Percentiles rank a stretch among this genome's conserved stretches.
phyloP scores from a whole-genome alignment of 2,888 invertebrate genomes.

The Lymantria monacha region DNA sequence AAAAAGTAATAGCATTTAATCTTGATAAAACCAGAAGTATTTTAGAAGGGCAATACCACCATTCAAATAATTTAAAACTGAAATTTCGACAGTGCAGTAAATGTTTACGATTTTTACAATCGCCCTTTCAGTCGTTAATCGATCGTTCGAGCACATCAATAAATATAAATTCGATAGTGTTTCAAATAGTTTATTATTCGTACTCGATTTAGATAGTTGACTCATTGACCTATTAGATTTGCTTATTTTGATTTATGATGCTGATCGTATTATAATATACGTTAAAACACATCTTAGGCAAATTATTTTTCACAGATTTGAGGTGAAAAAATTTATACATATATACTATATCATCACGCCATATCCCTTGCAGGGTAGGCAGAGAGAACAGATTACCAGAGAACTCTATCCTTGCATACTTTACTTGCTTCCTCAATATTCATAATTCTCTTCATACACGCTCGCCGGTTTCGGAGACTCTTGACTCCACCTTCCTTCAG shows the following conservation, averaged over 20 bases:
- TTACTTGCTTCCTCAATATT: no score
- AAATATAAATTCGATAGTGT: conserved; percentile 13
- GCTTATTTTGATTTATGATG: conserved; percentile 32
- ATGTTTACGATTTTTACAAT: conserved; percentile 25
- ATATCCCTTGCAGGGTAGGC: no score
- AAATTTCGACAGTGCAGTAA: conserved; percentile 15
- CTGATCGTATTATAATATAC: no score
- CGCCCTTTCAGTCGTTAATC: conserved; percentile 20
- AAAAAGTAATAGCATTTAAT: conserved; percentile 5
- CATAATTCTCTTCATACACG: no score
- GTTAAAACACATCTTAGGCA: no score
- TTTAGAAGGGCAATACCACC: conserved; percentile 16
- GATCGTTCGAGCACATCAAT: conserved; percentile 15
- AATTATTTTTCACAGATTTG: no score
- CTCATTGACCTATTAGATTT: conserved; percentile 46
- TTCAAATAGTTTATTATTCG: conserved; percentile 7
- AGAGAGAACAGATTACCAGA: no score
- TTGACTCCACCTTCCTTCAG: no score
- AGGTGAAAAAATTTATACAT: no score
- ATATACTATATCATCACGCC: no score
- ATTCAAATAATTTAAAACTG: conserved; percentile 21
- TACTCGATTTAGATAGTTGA: conserved; percentile 40
- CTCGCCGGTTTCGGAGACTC: no score
- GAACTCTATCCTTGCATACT: no score
- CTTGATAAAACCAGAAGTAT: conserved; percentile 8